A percentile compares a stretch with the other conserved stretches of the same genome.
These are phyloP conservation scores for Onychomys leucogaster DNA, from an alignment of 2,797 vertebrate species.

Conservation along the genomic window DNA sequence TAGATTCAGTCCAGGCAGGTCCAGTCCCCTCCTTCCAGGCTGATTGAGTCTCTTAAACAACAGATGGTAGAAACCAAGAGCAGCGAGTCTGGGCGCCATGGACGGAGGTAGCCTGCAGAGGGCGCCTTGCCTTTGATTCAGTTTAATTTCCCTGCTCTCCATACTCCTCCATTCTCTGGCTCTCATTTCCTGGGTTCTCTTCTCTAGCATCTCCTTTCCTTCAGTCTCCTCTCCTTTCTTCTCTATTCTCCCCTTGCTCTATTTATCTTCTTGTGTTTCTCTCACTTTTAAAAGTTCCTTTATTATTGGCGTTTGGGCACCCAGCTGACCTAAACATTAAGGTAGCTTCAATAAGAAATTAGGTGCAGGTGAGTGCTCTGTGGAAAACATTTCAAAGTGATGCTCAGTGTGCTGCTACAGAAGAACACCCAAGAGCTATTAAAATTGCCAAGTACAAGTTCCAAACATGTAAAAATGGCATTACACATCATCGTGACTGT, in stretches of 20 bases:
- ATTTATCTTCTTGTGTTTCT: background rate
- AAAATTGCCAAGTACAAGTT: background rate
- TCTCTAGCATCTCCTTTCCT: no score
- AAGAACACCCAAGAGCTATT: background rate
- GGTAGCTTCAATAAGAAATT: background rate
- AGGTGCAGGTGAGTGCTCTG: background rate
- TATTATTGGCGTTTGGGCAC: background rate
- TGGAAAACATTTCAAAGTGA: background rate
- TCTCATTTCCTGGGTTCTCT: background rate
- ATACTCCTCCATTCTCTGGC: fast-evolving
- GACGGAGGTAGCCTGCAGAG: background rate
- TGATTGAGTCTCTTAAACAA: background rate
- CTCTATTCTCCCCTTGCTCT: no score
- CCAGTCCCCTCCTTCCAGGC: no score
- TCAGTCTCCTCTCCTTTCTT: no score
- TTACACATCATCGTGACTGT: background rate
- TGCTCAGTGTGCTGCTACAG: background rate
- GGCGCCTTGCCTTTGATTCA: background rate
- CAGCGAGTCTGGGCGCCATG: background rate
- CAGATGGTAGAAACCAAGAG: background rate
- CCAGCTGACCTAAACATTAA: background rate
- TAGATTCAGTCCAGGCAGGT: no score
- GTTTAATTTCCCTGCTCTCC: fast-evolving
- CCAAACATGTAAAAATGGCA: background rate
- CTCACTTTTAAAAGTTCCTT: background rate